Conservation (phyloP, 2,888 invertebrate species). For the Lissonota sp. region DNA sequence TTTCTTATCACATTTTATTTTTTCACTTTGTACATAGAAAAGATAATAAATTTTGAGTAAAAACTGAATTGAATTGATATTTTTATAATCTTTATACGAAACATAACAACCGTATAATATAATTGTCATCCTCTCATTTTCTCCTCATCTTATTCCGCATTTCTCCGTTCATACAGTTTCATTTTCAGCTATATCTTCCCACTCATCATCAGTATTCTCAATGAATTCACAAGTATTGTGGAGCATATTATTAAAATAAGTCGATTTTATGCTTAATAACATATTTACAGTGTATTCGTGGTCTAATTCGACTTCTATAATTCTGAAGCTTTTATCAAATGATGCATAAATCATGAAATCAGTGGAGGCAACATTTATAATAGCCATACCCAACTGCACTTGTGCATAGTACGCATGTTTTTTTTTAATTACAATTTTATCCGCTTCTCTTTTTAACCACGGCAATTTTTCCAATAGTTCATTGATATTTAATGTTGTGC, state of each 20-base stretch:
- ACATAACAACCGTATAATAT: no score
- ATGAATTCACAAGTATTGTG: background rate
- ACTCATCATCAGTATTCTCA: no score
- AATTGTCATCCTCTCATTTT: no score
- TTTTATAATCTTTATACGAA: no score
- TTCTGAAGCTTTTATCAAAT: background rate
- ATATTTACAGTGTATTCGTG: background rate
- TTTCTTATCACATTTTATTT: background rate
- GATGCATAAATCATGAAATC: background rate
- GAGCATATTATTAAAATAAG: background rate
- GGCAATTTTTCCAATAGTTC: background rate
- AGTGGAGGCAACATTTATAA: background rate
- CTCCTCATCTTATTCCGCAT: no score
- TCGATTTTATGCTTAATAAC: background rate
- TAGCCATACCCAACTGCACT: background rate
- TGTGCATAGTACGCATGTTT: background rate
- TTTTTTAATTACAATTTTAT: background rate
- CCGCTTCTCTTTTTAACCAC: background rate
- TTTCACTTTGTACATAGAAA: background rate
- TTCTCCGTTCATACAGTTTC: background rate
- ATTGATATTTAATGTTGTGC: background rate
- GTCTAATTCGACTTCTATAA: background rate
- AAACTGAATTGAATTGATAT: no score
- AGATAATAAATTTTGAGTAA: background rate
- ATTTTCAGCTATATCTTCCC: background rate